phyloP scores from a whole-genome alignment of 2,113 vertebrate genomes.

The Chaetodon auriga region DNA sequence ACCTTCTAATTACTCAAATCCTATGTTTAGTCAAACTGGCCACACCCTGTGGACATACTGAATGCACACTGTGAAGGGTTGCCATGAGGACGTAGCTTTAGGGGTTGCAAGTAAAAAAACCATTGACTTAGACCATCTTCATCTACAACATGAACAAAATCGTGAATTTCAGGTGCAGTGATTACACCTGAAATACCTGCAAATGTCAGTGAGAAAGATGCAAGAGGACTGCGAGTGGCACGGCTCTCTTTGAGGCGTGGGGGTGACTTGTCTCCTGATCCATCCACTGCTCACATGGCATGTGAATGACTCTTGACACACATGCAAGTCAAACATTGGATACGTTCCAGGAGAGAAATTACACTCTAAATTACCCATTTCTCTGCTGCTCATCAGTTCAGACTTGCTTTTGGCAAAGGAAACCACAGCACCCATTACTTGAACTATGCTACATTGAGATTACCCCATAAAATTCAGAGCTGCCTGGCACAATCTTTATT shows the following conservation, averaged over 20 bases:
- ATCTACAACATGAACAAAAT: slow-evolving; percentile 6
- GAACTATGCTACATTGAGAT: slow-evolving; percentile 26
- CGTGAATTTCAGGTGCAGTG: not conserved
- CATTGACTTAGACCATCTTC: too few species aligned
- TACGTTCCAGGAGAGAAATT: not conserved
- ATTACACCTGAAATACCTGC: not conserved
- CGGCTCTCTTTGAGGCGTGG: not conserved
- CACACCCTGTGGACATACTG: not conserved
- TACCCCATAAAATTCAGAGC: slow-evolving; percentile 6
- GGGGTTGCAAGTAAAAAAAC: not conserved
- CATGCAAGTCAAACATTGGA: slow-evolving; percentile 20
- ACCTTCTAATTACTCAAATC: not conserved
- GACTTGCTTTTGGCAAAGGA: slow-evolving; percentile 15
- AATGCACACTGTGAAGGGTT: not conserved
- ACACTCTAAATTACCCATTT: not conserved
- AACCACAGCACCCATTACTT: slow-evolving; percentile 22
- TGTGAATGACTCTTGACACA: slow-evolving; percentile 15
- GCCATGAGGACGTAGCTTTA: not conserved
- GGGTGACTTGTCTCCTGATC: not conserved
- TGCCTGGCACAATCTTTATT: slow-evolving; percentile 57
- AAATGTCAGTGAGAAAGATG: not conserved
- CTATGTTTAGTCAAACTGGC: not conserved
- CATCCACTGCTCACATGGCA: not conserved
- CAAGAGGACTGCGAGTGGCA: not conserved
- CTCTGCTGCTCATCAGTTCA: slow-evolving; percentile 20